Base-by-base conservation (phyloP, 2,888 invertebrate species). In the Tillus elongatus region DNA sequence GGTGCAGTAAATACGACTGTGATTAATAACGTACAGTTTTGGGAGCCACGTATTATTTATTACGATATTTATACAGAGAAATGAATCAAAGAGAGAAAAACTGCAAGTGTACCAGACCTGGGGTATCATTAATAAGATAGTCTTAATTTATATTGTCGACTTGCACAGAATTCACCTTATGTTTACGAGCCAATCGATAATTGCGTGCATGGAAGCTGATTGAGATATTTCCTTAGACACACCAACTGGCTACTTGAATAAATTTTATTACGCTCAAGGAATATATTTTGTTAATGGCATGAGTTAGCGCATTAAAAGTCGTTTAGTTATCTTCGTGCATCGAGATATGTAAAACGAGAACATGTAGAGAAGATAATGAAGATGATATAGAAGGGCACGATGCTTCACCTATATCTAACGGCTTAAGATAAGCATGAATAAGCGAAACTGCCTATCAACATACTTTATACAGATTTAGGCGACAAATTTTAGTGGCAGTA, bases 311-410 rank as follows among this genome's bases (percentile, higher is more conserved):
- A 62, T 62, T 62, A 61, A 62, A 60, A 58, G 58, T 60, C 60
- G 58, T 56, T 60, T 59, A 58, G 60, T 56, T 57, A 62, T 62
- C 61, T 59, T 60, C 64, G 63, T 63, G 61, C 61, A 63, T 63
- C 63, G 58, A 57, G 62, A 60, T 63, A 63, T 63, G 64, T 64
- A 63, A 63, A 64, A 60, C 58, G 61, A 55, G 59, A 61, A 57
- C 62, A 61, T 60, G 61, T 58, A 56, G 58, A 46, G 56, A 53
- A 43, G 53, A 54, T 58, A 60, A 60, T 58, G 57, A 60, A 60
- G 58, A 58, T 58, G 56, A 49, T 58, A 57, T 56, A 55, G 50
- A 49, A 6, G 13, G 32, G 15, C 46, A 46, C 49, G 47, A 46
- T 51, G 50, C 48, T 50, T 44, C 54, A 53, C 53, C 54, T 53